Conservation (phyloP, 2,113 vertebrate species). For the Columba janthina region DNA sequence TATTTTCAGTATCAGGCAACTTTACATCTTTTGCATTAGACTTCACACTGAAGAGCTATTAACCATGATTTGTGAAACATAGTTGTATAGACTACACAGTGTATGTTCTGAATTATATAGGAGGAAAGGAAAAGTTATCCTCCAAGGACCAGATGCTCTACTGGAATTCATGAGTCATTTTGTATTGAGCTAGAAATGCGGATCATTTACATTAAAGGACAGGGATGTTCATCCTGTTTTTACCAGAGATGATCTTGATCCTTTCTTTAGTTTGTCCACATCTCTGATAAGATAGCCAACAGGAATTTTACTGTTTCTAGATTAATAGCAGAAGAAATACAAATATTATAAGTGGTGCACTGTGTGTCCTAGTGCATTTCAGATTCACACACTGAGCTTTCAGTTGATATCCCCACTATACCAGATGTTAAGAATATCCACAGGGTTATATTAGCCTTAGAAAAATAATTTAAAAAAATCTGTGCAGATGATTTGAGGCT, state of each 20-base stretch:
- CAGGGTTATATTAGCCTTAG: constrained; percentile 28
- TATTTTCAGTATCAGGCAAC: not conserved
- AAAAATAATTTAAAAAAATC: not conserved
- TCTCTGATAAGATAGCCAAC: constrained; percentile 60
- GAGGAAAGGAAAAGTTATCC: not conserved
- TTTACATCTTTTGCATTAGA: not conserved
- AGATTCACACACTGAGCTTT: constrained; percentile 39
- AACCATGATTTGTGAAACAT: not conserved
- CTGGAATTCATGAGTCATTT: constrained; percentile 13
- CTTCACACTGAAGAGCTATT: not conserved
- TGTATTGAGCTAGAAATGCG: not conserved
- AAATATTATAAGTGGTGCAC: constrained; percentile 57
- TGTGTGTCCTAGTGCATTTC: constrained; percentile 49
- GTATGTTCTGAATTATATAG: not conserved
- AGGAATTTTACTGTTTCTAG: constrained; percentile 62
- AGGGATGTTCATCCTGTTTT: constrained; percentile 54
- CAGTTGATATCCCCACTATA: not conserved
- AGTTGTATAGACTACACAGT: not conserved
- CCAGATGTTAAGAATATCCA: constrained; percentile 43
- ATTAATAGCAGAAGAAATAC: constrained; percentile 61
- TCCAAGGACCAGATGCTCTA: not conserved
- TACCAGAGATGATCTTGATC: constrained; percentile 55
- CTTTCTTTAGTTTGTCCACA: constrained; percentile 57
- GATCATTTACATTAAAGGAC: not conserved
- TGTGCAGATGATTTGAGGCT: not conserved